Percentiles rank a stretch among this genome's conserved stretches.
phyloP scores from a whole-genome alignment of 2,113 vertebrate species.

The Orycteropus afer region DNA sequence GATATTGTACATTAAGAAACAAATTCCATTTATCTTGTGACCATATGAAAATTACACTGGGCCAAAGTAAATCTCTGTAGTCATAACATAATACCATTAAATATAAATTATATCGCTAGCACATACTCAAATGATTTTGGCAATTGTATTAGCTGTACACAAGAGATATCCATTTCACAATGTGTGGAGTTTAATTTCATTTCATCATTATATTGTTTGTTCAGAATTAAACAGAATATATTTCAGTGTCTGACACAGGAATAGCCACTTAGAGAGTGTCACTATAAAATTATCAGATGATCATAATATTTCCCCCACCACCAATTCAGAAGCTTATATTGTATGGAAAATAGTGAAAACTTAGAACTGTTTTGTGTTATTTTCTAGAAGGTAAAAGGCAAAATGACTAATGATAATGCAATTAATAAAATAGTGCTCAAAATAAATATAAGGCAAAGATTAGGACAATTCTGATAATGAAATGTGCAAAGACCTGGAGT shows the following conservation, averaged over 20 bases:
- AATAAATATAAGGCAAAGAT: neutral
- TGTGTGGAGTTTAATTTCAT: neutral
- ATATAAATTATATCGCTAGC: neutral
- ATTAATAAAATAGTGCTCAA: neutral
- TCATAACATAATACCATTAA: neutral
- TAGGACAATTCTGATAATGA: neutral
- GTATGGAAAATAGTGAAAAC: neutral
- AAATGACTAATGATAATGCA: neutral
- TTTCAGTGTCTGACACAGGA: neutral
- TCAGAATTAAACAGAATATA: neutral
- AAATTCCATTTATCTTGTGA: neutral
- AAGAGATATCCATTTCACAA: neutral
- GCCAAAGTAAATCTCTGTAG: neutral
- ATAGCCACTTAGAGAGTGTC: neutral
- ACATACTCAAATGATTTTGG: neutral
- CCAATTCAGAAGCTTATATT: neutral
- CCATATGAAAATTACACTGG: neutral
- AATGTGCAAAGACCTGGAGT: too few relatives aligned
- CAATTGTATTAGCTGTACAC: neutral
- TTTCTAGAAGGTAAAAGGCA: neutral
- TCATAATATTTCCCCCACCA: neutral
- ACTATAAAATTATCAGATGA: neutral
- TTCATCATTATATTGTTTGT: neutral
- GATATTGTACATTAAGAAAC: neutral
- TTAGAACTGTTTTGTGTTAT: neutral